Conservation (phyloP, 2,888 invertebrate genomes). For the Asteroscopus sphinx region DNA sequence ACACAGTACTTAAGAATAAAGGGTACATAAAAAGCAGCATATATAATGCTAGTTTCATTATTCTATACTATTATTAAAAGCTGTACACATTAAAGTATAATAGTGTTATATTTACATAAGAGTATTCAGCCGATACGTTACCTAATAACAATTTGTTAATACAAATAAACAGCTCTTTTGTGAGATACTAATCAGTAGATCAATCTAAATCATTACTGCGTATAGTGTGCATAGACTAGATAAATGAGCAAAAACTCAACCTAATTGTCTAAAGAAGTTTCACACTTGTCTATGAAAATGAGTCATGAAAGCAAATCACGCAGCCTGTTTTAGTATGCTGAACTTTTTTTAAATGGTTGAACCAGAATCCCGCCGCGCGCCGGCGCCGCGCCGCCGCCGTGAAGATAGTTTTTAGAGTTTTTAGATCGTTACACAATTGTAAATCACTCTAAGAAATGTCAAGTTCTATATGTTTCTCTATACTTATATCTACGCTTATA, state of each 20-base stretch:
- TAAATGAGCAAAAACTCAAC: too few species aligned
- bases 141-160: constrained; percentile 22
- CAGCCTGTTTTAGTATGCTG: too few species aligned
- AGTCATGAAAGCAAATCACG: background rate
- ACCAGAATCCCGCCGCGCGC: too few species aligned
- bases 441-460: too few species aligned
- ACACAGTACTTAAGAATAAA: constrained; percentile 4
- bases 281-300: constrained; percentile 6
- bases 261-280: constrained; percentile 5
- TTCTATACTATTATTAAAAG: constrained; percentile 10
- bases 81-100: constrained; percentile 12
- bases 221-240: background rate
- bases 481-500: too few species aligned
- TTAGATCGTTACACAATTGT: too few species aligned
- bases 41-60: constrained; percentile 3
- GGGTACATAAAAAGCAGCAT: constrained; percentile 11
- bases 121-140: constrained; percentile 4
- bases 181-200: constrained; percentile 19
- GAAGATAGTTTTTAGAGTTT: too few species aligned
- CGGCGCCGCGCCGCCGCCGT: too few species aligned
- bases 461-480: too few species aligned
- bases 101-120: constrained; percentile 35
- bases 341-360: too few species aligned
- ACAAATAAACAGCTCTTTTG: constrained; percentile 13
- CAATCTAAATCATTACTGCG: constrained; percentile 13